Conservation (phyloP, 2,113 vertebrate species). For the Kryptolebias marmoratus region DNA sequence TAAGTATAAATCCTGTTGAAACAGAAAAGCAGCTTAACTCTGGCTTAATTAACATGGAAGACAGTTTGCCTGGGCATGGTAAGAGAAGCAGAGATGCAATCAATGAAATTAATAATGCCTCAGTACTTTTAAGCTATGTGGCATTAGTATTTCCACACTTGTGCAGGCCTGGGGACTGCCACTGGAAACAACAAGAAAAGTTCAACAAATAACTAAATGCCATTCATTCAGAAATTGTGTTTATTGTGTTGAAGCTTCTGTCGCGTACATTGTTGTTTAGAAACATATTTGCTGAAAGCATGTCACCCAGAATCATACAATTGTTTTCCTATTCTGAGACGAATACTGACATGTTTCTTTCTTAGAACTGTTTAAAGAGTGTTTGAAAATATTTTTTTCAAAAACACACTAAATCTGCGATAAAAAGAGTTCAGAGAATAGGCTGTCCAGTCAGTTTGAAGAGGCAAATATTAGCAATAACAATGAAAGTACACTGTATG, state of each 20-base stretch:
- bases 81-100: slow-evolving; percentile 2
- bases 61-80: background rate
- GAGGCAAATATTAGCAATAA: too few relatives aligned
- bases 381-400: too few relatives aligned
- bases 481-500: too few relatives aligned
- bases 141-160: background rate
- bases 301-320: too few relatives aligned
- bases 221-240: background rate
- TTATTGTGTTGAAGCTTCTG: background rate
- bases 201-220: background rate
- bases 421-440: too few relatives aligned
- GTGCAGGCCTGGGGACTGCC: background rate
- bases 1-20: slow-evolving; percentile 12
- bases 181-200: background rate
- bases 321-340: too few relatives aligned
- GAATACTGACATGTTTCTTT: too few relatives aligned
- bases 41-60: slow-evolving; percentile 11
- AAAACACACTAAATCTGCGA: too few relatives aligned
- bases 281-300: background rate
- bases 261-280: background rate
- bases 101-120: slow-evolving; percentile 1
- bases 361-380: too few relatives aligned
- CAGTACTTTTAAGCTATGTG: background rate
- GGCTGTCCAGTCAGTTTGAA: too few relatives aligned
- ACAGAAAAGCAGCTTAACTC: background rate